Evolutionary conservation across 2,797 vertebrate species (phyloP), one percentile per base, ranked within the genome.

Genomic region (Hypotaenidia okinawae): DNA sequence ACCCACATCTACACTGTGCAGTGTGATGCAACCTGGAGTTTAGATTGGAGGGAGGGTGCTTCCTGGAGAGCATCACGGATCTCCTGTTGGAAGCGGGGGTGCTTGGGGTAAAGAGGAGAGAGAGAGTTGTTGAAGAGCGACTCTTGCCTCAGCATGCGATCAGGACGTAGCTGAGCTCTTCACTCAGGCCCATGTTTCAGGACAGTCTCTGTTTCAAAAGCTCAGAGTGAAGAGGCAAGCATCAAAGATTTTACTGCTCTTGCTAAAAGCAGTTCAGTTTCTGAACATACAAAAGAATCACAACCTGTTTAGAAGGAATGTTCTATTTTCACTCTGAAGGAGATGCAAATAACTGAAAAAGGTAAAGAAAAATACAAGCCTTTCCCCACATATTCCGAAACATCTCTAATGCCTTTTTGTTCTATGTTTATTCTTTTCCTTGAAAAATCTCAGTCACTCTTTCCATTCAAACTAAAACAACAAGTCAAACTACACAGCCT

Each of bases 391-490:
- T 10, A 58, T 87, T 92, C 66, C 69, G 78, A 86, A 90, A 94
- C 30, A 55, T 5, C 43, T 91, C 61, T 54, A 68, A 45, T 35
- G 39, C 18, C 21, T 77, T 78, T 89, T 90, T 22, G 89, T 2
- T 1, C 57, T 66, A 28, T 14, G 16, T 94, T 76, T 77, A 67
- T 43, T 89, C 5, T 79, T 62, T 19, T 41, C 30, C 86, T 74
- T 77, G 77, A 94, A 89, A 94, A 95, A 92, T 85, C 49, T 77
- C 43, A 30, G n/a, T 73, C 52, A 41, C 49, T 70, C 45, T 92
- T 89, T 79, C 72, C 5, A 2, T 62, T 89, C 62, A 63, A 80
- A 80, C 41, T 66, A 90, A 92, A 43, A 6, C 25, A 87, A 63
- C 32, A 93, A 91, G 41, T 51, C 78, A 77, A 77, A 94, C 27